Conservation (phyloP, 2,113 vertebrate species). For the Turnix velox region DNA sequence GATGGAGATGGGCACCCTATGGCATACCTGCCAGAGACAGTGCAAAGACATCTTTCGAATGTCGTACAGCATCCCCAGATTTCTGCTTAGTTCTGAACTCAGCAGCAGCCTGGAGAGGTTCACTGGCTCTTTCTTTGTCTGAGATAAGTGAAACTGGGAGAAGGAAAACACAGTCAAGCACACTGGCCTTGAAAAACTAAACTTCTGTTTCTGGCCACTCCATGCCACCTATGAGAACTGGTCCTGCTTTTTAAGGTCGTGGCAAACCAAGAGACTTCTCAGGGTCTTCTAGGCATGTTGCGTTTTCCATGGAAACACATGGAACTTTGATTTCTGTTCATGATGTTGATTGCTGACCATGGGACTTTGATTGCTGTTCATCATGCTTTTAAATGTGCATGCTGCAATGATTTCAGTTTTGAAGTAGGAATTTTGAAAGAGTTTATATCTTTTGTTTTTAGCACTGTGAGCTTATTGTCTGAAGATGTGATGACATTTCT, state of each 20-base stretch:
- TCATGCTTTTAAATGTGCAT: neutral
- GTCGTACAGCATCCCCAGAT: neutral
- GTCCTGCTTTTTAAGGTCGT: neutral
- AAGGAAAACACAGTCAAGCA: rapidly evolving
- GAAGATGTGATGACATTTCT: neutral
- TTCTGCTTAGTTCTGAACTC: neutral
- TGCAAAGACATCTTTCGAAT: neutral
- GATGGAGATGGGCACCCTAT: neutral
- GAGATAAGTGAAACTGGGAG: neutral
- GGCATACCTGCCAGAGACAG: neutral
- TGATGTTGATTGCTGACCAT: too few relatives aligned
- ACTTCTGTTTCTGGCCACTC: neutral
- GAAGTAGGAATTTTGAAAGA: neutral
- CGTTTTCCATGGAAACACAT: neutral
- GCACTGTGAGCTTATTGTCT: neutral
- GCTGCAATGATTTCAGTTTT: neutral
- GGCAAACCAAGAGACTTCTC: neutral
- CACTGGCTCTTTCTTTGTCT: neutral
- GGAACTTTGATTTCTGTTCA: neutral
- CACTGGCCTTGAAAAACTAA: neutral
- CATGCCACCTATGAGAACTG: neutral
- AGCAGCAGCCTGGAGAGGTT: neutral
- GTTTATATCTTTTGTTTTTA: neutral
- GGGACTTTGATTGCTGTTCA: neutral
- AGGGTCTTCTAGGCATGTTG: neutral